Conservation (phyloP, 2,113 vertebrate genomes). For the Sardina pilchardus region DNA sequence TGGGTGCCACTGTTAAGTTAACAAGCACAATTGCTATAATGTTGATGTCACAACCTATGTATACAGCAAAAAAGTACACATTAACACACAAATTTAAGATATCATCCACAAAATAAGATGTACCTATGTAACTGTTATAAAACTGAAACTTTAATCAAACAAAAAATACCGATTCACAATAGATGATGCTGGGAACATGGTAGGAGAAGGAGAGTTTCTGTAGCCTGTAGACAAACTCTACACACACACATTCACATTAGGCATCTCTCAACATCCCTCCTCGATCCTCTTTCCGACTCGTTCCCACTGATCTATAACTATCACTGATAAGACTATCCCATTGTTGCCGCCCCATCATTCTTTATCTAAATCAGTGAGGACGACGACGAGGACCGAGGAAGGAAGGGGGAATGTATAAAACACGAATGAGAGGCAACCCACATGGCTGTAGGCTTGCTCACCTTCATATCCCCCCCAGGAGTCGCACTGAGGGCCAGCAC, state of each 20-base stretch:
- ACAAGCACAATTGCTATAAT: neutral
- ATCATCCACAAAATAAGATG: neutral
- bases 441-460: constrained; percentile 36
- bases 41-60: neutral
- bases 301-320: no score
- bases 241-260: constrained; percentile 12
- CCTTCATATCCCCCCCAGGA: constrained; percentile 89
- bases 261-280: no score
- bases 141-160: neutral
- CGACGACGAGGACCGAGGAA: no score
- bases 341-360: no score
- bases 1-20: neutral
- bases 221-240: neutral
- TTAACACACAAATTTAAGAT: neutral
- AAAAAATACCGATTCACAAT: neutral
- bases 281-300: no score
- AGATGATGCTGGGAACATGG: neutral
- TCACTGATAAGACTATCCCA: no score
- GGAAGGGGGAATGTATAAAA: no score
- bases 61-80: neutral
- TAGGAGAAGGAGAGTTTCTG: neutral
- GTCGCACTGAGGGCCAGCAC: constrained; percentile 92
- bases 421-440: no score
- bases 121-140: neutral
- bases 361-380: no score